Evolutionary conservation across 1,140 invertebrate species (phyloP), one percentile per base, ranked within the genome.

Genomic region (Adoxophyes honmai): DNA sequence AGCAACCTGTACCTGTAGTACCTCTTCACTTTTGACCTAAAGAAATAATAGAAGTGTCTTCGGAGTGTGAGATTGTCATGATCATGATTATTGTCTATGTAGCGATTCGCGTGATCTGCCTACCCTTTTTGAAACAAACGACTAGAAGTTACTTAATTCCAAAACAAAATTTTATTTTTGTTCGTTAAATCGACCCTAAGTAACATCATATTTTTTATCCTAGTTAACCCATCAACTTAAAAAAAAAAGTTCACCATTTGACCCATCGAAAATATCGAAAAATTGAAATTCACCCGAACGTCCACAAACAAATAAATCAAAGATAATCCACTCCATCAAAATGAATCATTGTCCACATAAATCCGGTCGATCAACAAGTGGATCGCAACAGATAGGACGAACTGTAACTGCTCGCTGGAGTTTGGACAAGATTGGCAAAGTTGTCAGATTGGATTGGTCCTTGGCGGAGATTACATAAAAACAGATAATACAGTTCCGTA

Each of bases 401-500:
- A 48, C 42, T 48, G 42, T 48, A 48, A 10, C 21, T 10, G 42
- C 42, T 28, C 39, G 42, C 13, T 15, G 34, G 21, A 48, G 42
- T 48, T 48, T 33, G 42, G 42, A 48, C 42, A 48, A 48, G 42
- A 48, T 21, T 48, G 42, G 18, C 21, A 11, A 48, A 48, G 42
- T 48, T 48, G 42, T 48, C 18, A 48, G 21, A 48, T 48, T 48
- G 21, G 18, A 11, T 48, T 28, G 16, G 42, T 48, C 42, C 42
- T 48, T 48, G 3, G n/a, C 42, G 15, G 11, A 18, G 42, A 48
- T 48, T 48, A 48, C 16, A 48, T 48, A 48, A 48, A 44, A 33
- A 48, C 42, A 48, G 42, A 48, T 48, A 21, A 48, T 48, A 11
- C 42, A 48, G 9, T 48, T 48, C n/a, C n/a, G n/a, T n/a, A n/a